Base-by-base conservation (phyloP, 2,888 invertebrate genomes). In the Petrophora chlorosata region DNA sequence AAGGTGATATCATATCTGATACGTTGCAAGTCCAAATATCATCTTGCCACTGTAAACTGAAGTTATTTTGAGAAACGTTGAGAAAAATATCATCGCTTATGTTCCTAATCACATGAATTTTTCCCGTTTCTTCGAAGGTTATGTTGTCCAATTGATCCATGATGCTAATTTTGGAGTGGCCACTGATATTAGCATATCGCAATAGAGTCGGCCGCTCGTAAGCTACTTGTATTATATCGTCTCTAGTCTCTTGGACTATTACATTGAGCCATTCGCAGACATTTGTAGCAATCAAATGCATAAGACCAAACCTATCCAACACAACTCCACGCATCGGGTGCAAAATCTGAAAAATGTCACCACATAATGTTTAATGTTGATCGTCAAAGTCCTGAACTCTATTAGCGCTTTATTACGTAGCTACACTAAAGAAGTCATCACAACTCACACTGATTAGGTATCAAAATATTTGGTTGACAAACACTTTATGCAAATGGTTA, bases 211-310 rank as follows among this genome's bases (percentile, higher is more conserved):
- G 82, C 0, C 73, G 74, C 25, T 78, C 71, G 57, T 85, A 85
- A 0, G 89, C 87, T 17, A 90, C 81, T 1, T 82, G 72, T 12
- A 93, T 91, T 46, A 97, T 95, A 76, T 97, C 97, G 70, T 97
- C 96, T 72, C 95, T 94, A 1, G 97, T 97, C 76, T 97, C 97
- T 74, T 95, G 95, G 8, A 97, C 94, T 15, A 97, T 91, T 1
- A 97, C 95, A 75, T 95, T 94, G 3, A 98, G 85, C 98, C 98
- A 98, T 67, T 98, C 97, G 82, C 97, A 98, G 7, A 98, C 87
- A 76, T 98, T 98, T 8, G 97, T 97, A 1, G 97, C 98, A 53
- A 98, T 94, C 91, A 97, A 92, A 76, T 98, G 98, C 97, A 98
- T 98, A 8, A 98, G 90, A 0, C 98, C 98, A 64, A 98, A 96